Evolutionary conservation across 1,140 invertebrate species (phyloP).

Genomic region (Akabosia matsudoensis): DNA sequence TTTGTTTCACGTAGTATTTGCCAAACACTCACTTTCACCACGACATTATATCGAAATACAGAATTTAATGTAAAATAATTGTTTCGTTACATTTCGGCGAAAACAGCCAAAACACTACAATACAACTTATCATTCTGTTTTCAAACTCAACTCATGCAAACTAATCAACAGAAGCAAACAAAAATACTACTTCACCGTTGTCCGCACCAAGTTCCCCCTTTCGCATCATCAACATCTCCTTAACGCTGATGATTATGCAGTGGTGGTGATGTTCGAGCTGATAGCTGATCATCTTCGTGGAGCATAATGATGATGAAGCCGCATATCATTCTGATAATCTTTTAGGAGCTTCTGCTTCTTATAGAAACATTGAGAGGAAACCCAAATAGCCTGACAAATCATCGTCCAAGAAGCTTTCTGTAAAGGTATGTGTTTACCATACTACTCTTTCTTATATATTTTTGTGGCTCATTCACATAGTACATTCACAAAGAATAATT

Average conservation of each 20-base stretch:
- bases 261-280: background rate
- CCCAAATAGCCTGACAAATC: background rate
- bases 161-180: background rate
- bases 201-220: too few relatives aligned
- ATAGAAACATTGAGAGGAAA: background rate
- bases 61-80: slow-evolving; percentile 5
- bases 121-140: too few relatives aligned
- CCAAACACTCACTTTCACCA: too few relatives aligned
- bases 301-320: background rate
- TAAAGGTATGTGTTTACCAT: background rate
- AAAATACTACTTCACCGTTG: background rate
- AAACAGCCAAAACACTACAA: too few relatives aligned
- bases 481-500: too few relatives aligned
- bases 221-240: background rate
- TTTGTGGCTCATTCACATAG: background rate
- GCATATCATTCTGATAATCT: background rate
- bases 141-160: background rate
- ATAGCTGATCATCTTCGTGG: background rate
- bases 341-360: background rate
- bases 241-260: background rate
- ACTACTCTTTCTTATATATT: background rate
- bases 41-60: too few relatives aligned
- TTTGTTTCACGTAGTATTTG: too few relatives aligned
- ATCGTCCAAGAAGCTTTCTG: background rate
- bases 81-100: too few relatives aligned